These are phyloP conservation scores for Cephalotes varians DNA, from an alignment of 2,888 invertebrate species.

Conservation along the genomic window DNA sequence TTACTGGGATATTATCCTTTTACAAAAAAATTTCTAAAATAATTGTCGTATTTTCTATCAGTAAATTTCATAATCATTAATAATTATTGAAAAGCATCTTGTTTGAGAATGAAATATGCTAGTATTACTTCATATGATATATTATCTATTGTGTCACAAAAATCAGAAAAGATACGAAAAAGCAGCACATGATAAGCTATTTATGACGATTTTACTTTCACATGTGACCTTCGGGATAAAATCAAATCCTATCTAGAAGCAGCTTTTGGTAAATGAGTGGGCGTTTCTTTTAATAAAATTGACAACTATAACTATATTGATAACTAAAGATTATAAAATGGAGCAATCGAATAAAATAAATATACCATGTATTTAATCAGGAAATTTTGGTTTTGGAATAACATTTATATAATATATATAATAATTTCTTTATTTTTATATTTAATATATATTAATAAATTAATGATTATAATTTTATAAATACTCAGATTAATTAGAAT, in stretches of 20 bases:
- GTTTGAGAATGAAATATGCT: not conserved
- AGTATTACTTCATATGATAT: not conserved
- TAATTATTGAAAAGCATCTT: not conserved
- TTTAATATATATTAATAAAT: too few species aligned
- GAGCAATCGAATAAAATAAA: not conserved
- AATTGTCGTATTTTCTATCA: not conserved
- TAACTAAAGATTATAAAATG: not conserved
- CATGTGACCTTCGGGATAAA: slow-evolving; percentile 36
- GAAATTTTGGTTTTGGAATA: not conserved
- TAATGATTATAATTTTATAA: too few species aligned
- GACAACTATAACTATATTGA: too few species aligned
- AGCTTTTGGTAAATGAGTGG: not conserved
- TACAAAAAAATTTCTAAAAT: not conserved
- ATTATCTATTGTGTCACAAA: not conserved
- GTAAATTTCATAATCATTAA: not conserved
- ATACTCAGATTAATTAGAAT: not conserved
- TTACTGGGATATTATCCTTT: not conserved
- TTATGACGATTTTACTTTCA: slow-evolving; percentile 33
- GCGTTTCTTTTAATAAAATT: not conserved
- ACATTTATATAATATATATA: not conserved
- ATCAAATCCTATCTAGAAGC: slow-evolving; percentile 14
- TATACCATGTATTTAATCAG: not conserved
- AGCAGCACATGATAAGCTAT: slow-evolving; percentile 5
- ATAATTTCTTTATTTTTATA: too few species aligned
- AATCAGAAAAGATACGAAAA: slow-evolving; percentile 9